A percentile compares a stretch with the other conserved stretches of the same genome.
phyloP scores from a whole-genome alignment of 2,888 invertebrate species.

The Myopa tessellatipennis region DNA sequence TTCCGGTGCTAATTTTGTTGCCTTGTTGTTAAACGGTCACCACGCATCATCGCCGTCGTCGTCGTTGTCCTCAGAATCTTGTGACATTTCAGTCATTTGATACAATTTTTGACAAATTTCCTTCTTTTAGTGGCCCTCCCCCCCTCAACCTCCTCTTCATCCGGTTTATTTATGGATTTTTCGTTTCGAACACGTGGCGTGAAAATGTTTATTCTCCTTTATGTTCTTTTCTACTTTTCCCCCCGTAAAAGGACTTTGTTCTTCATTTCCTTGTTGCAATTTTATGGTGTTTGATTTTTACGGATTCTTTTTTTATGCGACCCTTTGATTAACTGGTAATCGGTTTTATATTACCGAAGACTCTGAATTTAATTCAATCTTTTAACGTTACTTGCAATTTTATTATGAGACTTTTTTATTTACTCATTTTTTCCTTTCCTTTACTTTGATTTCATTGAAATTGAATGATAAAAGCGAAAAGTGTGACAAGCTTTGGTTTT shows the following conservation, averaged over 20 bases:
- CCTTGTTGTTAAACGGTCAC: not conserved
- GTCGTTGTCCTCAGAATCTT: not conserved
- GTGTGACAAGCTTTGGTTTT: not conserved
- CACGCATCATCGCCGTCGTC: not conserved
- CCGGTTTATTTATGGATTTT: not conserved
- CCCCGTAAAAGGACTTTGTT: no score
- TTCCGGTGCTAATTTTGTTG: not conserved
- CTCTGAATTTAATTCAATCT: not conserved
- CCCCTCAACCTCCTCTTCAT: not conserved
- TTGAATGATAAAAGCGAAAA: not conserved
- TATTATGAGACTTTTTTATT: not conserved
- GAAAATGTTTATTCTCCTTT: no score
- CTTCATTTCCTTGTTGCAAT: not conserved
- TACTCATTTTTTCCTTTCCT: not conserved
- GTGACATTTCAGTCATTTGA: slow-evolving; percentile 10
- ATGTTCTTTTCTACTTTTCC: not conserved
- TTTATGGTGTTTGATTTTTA: not conserved
- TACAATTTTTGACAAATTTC: not conserved
- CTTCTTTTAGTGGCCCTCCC: not conserved
- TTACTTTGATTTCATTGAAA: not conserved
- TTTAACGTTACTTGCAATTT: not conserved
- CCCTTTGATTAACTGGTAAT: slow-evolving; percentile 9
- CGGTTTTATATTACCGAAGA: slow-evolving; percentile 3
- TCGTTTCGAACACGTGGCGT: no score
- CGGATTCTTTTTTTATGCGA: not conserved